These are phyloP conservation scores for Agonum fuliginosum DNA, from an alignment of 2,888 invertebrate genomes.

Conservation along the genomic window DNA sequence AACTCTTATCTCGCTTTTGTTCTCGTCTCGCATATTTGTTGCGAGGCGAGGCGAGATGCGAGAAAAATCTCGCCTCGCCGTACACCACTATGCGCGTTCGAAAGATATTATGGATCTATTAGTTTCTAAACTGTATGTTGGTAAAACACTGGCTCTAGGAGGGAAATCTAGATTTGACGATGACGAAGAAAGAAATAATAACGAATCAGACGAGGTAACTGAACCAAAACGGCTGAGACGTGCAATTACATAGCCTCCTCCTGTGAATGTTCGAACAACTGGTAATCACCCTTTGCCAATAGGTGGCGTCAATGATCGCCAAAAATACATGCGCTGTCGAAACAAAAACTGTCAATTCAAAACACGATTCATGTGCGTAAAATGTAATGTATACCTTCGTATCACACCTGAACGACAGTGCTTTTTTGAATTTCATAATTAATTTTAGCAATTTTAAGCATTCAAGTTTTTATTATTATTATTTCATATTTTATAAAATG, in stretches of 20 bases:
- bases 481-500: no score
- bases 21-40: no score
- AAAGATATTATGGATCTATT: not conserved
- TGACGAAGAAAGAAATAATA: not conserved
- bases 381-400: not conserved
- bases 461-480: no score
- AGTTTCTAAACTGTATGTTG: not conserved
- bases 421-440: conserved; percentile 5
- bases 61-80: no score
- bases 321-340: not conserved
- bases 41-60: no score
- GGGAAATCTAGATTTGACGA: not conserved
- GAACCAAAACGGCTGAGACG: not conserved
- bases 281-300: not conserved
- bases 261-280: not conserved
- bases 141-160: not conserved
- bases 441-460: no score
- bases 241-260: not conserved
- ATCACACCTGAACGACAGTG: not conserved
- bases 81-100: no score
- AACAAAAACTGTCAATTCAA: not conserved
- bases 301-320: not conserved
- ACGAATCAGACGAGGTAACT: not conserved
- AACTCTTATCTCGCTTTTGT: no score
- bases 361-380: not conserved